Evolutionary conservation across 2,888 invertebrate genomes (phyloP).

Genomic region (Pristionchus exspectatus): DNA sequence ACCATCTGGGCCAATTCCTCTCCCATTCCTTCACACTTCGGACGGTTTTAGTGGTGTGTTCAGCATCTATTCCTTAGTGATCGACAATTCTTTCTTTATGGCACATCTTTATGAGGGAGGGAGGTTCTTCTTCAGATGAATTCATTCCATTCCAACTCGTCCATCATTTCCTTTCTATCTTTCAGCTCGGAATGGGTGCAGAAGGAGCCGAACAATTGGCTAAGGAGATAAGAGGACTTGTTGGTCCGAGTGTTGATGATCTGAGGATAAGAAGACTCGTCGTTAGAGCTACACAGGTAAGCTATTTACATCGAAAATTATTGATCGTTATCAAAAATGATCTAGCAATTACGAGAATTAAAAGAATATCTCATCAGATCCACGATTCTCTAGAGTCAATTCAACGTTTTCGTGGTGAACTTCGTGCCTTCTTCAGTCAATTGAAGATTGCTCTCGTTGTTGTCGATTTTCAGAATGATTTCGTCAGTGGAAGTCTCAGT

Average conservation of each 20-base stretch:
- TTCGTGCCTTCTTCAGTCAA: slow-evolving; percentile 56
- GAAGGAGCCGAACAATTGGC: slow-evolving; percentile 50
- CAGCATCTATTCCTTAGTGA: not conserved
- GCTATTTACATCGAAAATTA: not conserved
- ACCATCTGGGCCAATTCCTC: not conserved
- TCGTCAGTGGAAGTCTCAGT: slow-evolving; percentile 93
- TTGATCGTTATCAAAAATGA: not conserved
- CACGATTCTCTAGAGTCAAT: slow-evolving; percentile 41
- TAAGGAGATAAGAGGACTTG: slow-evolving; percentile 28
- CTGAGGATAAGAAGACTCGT: slow-evolving; percentile 47
- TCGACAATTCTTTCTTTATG: not conserved
- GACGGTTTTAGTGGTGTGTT: not conserved
- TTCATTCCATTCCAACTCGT: not conserved
- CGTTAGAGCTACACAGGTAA: slow-evolving; percentile 39
- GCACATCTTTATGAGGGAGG: not conserved
- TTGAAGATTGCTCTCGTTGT: slow-evolving; percentile 86
- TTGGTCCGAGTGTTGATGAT: slow-evolving; percentile 44
- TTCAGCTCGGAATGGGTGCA: slow-evolving; percentile 50
- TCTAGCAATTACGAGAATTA: not conserved
- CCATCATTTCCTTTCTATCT: not conserved
- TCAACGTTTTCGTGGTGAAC: slow-evolving; percentile 23
- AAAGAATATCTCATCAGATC: not conserved
- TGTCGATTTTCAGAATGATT: slow-evolving; percentile 98
- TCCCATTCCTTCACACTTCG: slow-evolving; percentile 3
- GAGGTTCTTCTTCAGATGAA: not conserved